Conservation (phyloP, 2,888 invertebrate genomes). For the Ormyrus labotus region DNA sequence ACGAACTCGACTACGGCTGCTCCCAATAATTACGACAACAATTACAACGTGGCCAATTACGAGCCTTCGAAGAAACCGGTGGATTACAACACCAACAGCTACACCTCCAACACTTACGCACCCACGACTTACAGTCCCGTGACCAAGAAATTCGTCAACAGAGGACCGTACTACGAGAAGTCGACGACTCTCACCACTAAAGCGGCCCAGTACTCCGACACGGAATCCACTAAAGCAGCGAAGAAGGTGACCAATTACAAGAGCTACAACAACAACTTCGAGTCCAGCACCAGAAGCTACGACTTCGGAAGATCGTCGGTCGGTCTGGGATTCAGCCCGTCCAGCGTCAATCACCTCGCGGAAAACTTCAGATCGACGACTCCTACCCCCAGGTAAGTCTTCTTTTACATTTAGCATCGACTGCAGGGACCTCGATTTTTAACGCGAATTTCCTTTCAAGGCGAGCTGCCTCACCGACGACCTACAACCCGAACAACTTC, state of each 20-base stretch:
- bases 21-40: conserved; percentile 54
- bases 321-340: conserved; percentile 72
- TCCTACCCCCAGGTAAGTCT: conserved; percentile 68
- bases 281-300: conserved; percentile 68
- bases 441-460: conserved; percentile 58
- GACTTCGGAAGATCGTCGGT: conserved; percentile 67
- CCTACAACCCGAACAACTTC: conserved; percentile 69
- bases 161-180: conserved; percentile 66
- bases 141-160: conserved; percentile 63
- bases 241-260: conserved; percentile 66
- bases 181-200: conserved; percentile 56
- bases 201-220: conserved; percentile 66
- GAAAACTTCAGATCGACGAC: conserved; percentile 71
- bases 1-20: conserved; percentile 58
- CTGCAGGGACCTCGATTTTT: neutral
- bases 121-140: conserved; percentile 76
- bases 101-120: conserved; percentile 72
- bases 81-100: conserved; percentile 13
- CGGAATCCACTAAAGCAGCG: conserved; percentile 65
- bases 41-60: conserved; percentile 31
- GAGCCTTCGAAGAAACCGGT: conserved; percentile 3
- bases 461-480: conserved; percentile 66
- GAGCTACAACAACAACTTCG: conserved; percentile 58
- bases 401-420: neutral
- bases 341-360: conserved; percentile 72